A percentile compares a stretch with the other conserved stretches of the same genome.
Evolutionary conservation across 1,140 invertebrate species (phyloP).

Genomic region (Drosophila sturtevanti): DNA sequence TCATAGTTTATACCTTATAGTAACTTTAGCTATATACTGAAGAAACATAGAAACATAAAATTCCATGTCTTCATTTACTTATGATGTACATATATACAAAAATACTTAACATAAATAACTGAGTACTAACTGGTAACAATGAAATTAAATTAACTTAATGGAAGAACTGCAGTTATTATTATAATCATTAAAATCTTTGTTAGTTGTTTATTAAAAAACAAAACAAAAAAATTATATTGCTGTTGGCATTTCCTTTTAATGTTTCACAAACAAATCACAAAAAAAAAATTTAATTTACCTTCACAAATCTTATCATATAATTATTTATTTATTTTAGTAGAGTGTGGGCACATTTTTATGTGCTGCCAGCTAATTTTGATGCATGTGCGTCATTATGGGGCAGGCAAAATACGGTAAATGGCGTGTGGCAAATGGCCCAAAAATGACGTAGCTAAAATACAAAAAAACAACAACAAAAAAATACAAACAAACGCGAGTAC

Average conservation of each 20-base stretch:
- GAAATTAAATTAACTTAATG: no score
- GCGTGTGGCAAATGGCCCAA: slow-evolving; percentile 54
- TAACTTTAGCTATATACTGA: no score
- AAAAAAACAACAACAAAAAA: not conserved
- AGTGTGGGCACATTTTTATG: slow-evolving; percentile 52
- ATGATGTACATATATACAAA: no score
- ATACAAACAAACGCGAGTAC: not conserved
- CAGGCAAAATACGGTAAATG: slow-evolving; percentile 31
- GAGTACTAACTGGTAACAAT: no score
- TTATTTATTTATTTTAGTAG: slow-evolving; percentile 70
- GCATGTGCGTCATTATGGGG: slow-evolving; percentile 67
- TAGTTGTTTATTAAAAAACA: not conserved
- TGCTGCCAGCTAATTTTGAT: slow-evolving; percentile 63
- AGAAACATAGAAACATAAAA: no score
- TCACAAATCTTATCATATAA: slow-evolving; percentile 57
- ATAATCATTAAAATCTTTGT: not conserved
- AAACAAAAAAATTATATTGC: not conserved
- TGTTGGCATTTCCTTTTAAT: not conserved
- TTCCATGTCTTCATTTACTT: no score
- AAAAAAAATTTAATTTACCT: not conserved
- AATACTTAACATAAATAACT: no score
- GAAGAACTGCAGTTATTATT: no score
- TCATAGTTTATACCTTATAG: no score
- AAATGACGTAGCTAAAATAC: slow-evolving; percentile 43
- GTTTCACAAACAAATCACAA: slow-evolving; percentile 1